phyloP scores from a whole-genome alignment of 2,797 vertebrate species.

The Gymnothorax reevesii region DNA sequence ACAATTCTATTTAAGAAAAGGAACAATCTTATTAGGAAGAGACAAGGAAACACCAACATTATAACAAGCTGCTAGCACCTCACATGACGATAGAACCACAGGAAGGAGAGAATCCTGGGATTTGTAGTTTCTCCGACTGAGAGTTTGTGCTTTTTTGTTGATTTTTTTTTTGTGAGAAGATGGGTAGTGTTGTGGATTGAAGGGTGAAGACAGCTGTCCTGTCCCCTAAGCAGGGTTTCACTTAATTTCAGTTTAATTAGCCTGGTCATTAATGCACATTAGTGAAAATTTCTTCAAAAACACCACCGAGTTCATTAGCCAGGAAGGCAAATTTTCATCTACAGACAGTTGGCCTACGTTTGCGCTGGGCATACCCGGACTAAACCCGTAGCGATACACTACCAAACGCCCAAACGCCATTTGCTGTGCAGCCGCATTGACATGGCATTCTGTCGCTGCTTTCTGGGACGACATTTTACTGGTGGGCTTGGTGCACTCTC shows the following conservation, averaged over 20 bases:
- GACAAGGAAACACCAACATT: slow-evolving; percentile 74
- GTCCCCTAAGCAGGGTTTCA: no score
- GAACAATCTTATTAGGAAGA: slow-evolving; percentile 70
- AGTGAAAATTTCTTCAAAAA: no score
- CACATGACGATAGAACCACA: slow-evolving; percentile 74
- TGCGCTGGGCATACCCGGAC: no score
- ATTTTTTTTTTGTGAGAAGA: slow-evolving; percentile 55
- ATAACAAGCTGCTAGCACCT: slow-evolving; percentile 74
- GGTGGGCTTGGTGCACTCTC: background rate
- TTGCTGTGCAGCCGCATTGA: no score
- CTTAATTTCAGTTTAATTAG: no score
- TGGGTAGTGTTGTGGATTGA: slow-evolving; percentile 38
- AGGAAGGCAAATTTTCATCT: no score
- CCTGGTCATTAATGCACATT: no score
- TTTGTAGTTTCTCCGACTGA: slow-evolving; percentile 55
- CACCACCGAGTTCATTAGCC: no score
- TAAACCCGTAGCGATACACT: background rate
- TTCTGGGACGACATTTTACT: background rate
- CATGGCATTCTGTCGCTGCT: background rate
- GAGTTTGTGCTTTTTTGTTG: slow-evolving; percentile 68
- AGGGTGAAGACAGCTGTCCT: slow-evolving; percentile 48
- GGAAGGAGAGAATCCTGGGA: slow-evolving; percentile 60
- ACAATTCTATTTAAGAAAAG: slow-evolving; percentile 63
- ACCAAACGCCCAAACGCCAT: background rate
- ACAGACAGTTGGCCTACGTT: no score